These are phyloP conservation scores for Cerastis leucographa DNA, from an alignment of 2,888 invertebrate species.

Conservation along the genomic window DNA sequence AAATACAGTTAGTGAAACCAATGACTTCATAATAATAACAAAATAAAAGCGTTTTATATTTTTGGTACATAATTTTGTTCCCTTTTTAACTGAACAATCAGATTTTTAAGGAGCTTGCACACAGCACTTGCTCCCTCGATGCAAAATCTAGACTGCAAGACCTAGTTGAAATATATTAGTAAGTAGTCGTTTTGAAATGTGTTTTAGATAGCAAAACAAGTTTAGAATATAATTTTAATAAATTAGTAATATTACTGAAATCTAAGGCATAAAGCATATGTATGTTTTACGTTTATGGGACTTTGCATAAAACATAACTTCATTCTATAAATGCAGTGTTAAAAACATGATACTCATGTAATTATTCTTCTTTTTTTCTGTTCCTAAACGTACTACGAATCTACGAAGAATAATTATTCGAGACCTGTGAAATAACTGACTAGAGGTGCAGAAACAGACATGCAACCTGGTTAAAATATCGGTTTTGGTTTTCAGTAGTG, in stretches of 20 bases:
- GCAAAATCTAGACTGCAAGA: not conserved
- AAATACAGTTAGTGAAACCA: slow-evolving; percentile 38
- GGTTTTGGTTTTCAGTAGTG: not conserved
- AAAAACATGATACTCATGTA: too few species aligned
- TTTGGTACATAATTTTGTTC: slow-evolving; percentile 30
- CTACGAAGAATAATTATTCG: too few species aligned
- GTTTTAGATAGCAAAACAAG: not conserved
- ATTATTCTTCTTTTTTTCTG: too few species aligned
- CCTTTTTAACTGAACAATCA: not conserved
- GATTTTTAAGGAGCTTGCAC: slow-evolving; percentile 13
- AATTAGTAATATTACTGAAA: slow-evolving; percentile 2
- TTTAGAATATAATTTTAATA: not conserved
- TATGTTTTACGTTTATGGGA: too few species aligned
- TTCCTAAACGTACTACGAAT: too few species aligned
- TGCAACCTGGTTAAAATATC: not conserved
- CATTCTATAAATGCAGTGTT: slow-evolving; percentile 3
- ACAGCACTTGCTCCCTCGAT: slow-evolving; percentile 4
- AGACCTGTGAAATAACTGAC: slow-evolving; percentile 44
- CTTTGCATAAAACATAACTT: not conserved
- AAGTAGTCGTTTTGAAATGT: not conserved
- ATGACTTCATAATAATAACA: slow-evolving; percentile 14
- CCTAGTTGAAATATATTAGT: not conserved
- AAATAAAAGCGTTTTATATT: slow-evolving; percentile 21
- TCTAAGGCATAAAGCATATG: not conserved
- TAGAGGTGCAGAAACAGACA: slow-evolving; percentile 30